phyloP scores from a whole-genome alignment of 1,140 invertebrate genomes.

The Microplitis demolitor region DNA sequence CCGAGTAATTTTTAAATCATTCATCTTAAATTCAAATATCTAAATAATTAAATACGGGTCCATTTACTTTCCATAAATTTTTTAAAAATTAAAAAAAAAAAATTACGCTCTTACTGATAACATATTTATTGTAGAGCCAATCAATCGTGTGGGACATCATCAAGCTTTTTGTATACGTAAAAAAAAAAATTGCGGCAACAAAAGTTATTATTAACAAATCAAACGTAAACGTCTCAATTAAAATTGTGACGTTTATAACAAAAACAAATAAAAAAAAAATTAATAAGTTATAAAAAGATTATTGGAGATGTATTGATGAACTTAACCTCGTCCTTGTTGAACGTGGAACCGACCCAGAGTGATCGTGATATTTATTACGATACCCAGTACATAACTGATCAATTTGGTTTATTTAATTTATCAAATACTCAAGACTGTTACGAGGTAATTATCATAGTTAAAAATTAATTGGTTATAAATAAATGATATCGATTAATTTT shows the following conservation, averaged over 20 bases:
- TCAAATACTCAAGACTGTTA: constrained; percentile 33
- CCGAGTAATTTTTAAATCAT: too few species aligned
- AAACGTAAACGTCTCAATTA: too few species aligned
- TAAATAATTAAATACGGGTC: too few species aligned
- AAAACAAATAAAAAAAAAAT: too few species aligned
- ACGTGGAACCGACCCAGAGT: constrained; percentile 33
- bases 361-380: constrained; percentile 37
- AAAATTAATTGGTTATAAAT: neutral
- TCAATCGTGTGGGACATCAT: neutral
- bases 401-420: constrained; percentile 42
- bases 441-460: constrained; percentile 27
- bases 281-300: too few species aligned
- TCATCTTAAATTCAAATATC: too few species aligned
- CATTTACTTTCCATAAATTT: too few species aligned
- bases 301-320: constrained; percentile 46
- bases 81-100: too few species aligned
- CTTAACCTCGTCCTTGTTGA: constrained; percentile 46
- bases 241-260: too few species aligned
- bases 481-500: neutral
- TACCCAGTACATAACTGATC: constrained; percentile 39
- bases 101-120: too few species aligned
- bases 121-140: too few species aligned
- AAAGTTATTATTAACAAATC: too few species aligned
- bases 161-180: neutral
- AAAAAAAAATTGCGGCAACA: neutral